A percentile compares a stretch with the other conserved stretches of the same genome.
Evolutionary conservation across 2,113 vertebrate genomes (phyloP).

Genomic region (Silurus glanis): DNA sequence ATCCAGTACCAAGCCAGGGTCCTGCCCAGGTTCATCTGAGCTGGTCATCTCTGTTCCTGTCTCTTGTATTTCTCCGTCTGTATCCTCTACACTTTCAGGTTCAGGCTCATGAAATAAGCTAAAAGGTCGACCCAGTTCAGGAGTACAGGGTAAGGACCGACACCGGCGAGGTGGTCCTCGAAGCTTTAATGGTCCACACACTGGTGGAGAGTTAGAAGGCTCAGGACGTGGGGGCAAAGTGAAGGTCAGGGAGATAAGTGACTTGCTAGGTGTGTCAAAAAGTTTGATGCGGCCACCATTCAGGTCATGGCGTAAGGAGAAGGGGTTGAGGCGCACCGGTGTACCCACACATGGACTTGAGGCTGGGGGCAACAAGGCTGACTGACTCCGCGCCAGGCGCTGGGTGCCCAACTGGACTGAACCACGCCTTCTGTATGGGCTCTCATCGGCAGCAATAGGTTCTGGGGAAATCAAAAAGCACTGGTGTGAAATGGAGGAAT

Average conservation of each 20-base stretch:
- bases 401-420: conserved; percentile 68
- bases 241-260: conserved; percentile 82
- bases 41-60: not conserved
- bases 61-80: conserved; percentile 4
- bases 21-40: conserved; percentile 15
- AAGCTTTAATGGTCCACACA: conserved; percentile 35
- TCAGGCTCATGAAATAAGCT: conserved; percentile 41
- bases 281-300: conserved; percentile 91
- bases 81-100: conserved; percentile 27
- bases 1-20: conserved; percentile 59
- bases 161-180: conserved; percentile 73
- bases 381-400: conserved; percentile 82
- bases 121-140: conserved; percentile 70
- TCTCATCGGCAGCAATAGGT: conserved; percentile 50
- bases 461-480: conserved; percentile 51
- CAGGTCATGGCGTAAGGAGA: conserved; percentile 88
- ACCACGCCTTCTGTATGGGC: conserved; percentile 65
- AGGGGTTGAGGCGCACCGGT: conserved; percentile 83
- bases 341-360: conserved; percentile 70
- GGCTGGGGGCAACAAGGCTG: conserved; percentile 75
- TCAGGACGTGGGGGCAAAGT: conserved; percentile 73
- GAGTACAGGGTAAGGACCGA: conserved; percentile 84
- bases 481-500: not conserved
- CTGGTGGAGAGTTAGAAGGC: conserved; percentile 65
- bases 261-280: conserved; percentile 88